Base-by-base conservation (phyloP, 2,797 vertebrate genomes). In the Lycodopsis pacificus region DNA sequence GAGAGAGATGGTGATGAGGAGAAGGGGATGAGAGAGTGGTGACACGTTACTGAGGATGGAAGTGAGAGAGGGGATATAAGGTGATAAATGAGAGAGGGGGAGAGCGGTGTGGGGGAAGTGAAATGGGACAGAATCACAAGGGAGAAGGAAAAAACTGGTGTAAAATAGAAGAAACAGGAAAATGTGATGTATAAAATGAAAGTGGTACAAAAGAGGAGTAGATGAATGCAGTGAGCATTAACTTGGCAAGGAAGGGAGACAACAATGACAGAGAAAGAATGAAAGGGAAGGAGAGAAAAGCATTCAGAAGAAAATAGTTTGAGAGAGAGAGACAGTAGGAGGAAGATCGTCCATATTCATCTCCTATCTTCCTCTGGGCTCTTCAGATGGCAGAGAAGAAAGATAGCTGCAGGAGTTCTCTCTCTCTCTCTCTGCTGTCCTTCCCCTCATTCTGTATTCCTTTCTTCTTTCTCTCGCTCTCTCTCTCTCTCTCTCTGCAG, bases 391-490 rank as follows among this genome's bases (percentile, higher is more conserved):
- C 73, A 57, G 70, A 54, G 69, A 90, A 73, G 82, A 85, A 80
- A 79, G 87, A 86, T 88, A 68, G 82, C 88, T 90, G 89, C 88
- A 84, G 90, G 92, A 92, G 86, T 57, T 90, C 83, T 85, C 67
- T 14, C 3, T 80, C 72, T 91, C 86, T 86, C 64, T 6, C 32
- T 32, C 32, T 81, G 67, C 73, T 72, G 71, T 83, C 77, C 82
- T 87, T 87, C 71, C 70, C 76, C 84, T 92, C 83, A 90, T 89
- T 87, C 81, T 78, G 10, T 77, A 89, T 90, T 91, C 87, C 73
- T 89, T 86, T 92, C 76, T 90, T 91, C 86, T 86, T 68, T 27
- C 27, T 27, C 2, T 27, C 27, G 3, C 27, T 27, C 25, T 27
- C 25, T 30, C 27, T 30, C 27, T 80, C 79, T 48, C 65, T 81